phyloP scores from a whole-genome alignment of 2,113 vertebrate species.

The Panthera leo region DNA sequence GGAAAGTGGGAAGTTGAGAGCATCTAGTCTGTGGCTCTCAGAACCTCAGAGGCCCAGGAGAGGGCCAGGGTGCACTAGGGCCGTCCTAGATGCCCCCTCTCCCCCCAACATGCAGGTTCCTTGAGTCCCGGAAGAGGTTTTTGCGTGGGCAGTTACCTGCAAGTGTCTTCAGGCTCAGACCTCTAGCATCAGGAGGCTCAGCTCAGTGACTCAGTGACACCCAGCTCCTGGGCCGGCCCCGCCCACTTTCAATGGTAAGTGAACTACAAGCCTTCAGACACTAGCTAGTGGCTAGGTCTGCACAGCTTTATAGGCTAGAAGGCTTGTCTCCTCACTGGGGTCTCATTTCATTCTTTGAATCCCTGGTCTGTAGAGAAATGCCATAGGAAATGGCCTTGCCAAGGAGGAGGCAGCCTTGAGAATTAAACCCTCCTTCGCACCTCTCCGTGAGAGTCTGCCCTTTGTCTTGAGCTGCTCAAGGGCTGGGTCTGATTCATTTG shows the following conservation, averaged over 20 bases:
- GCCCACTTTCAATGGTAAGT: accelerated
- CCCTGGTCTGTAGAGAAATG: neutral
- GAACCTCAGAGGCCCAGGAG: neutral
- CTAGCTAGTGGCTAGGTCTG: accelerated
- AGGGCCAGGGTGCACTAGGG: neutral
- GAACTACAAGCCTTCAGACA: neutral
- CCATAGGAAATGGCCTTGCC: neutral
- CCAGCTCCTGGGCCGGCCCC: neutral
- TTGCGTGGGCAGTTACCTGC: neutral
- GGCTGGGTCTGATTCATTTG: neutral
- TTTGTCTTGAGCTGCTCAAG: neutral
- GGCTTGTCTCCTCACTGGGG: accelerated
- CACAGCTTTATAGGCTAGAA: neutral
- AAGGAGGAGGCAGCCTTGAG: neutral
- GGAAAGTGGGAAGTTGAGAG: neutral
- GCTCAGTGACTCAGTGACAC: neutral
- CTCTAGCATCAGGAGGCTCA: neutral
- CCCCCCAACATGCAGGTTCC: accelerated
- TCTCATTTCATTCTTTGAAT: neutral
- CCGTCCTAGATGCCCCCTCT: neutral
- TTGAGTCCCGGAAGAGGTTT: neutral
- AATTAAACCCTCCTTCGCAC: neutral
- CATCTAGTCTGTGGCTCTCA: neutral
- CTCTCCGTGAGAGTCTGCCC: accelerated
- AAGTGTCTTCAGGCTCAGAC: neutral